Base-by-base conservation (phyloP, 2,888 invertebrate genomes). In the Agriopis marginaria region DNA sequence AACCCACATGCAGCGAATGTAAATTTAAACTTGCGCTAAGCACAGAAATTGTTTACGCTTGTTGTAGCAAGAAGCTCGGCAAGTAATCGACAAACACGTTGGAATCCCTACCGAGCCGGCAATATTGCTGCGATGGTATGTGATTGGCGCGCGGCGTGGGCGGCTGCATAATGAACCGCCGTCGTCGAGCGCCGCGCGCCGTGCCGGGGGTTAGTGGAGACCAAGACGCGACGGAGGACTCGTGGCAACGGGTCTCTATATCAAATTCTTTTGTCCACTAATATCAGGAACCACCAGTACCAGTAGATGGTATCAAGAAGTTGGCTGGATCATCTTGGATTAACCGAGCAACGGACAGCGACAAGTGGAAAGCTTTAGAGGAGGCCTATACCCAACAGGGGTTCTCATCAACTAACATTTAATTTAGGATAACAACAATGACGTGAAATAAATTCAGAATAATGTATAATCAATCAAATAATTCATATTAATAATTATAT, bases 81-180 rank as follows among this genome's bases (percentile, higher is more conserved):
- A 65, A 72, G 67, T 72, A 73, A 76, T 90, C 90, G 90, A 91
- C 86, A 88, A 85, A 85, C 83, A 84, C 78, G 85, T 82, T 84
- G 86, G 81, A 90, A 89, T 90, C 89, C 85, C 91, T 92, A 90
- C 85, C 77, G 83, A 82, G 88, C 83, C 86, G 85, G 91, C 91
- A 93, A 93, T 93, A 92, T 91, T 88, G 88, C 86, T 83, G 85
- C 83, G 87, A 82, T 85, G 90, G 86, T 88, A 87, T 92, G 91
- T 91, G 93, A 93, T 92, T 91, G 93, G 92, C 91, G 90, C 90
- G 88, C 83, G 86, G 88, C 85, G 89, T 87, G 90, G 91, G 91
- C 86, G 90, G 89, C 87, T 91, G 93, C 92, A 93, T 93, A 93
- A 93, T 93, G 93, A 92, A 90, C 80, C 77, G 77, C 79, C 83